Evolutionary conservation across 2,797 vertebrate genomes (phyloP).

Genomic region (Anguilla anguilla): DNA sequence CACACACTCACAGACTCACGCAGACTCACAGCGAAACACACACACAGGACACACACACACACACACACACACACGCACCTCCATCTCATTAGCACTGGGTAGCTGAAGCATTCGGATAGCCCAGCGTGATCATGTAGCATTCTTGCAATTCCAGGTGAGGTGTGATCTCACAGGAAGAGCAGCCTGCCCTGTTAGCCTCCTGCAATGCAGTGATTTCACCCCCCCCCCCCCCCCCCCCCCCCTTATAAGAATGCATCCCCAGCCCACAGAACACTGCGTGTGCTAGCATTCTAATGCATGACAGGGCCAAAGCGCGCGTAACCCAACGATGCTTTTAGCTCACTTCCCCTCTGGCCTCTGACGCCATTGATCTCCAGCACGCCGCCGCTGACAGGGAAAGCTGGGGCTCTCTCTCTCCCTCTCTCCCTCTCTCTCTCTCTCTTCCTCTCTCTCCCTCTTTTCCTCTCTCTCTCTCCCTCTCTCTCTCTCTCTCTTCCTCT

Average conservation of each 20-base stretch:
- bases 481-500: no score
- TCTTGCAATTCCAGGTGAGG: background rate
- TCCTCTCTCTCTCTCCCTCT: no score
- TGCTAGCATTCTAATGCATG: background rate
- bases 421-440: no score
- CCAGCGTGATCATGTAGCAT: background rate
- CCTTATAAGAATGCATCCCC: background rate
- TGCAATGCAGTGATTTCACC: background rate
- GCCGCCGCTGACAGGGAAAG: background rate
- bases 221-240: background rate
- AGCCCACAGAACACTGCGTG: background rate
- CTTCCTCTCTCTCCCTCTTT: no score
- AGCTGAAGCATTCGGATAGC: background rate
- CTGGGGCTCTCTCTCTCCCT: background rate
- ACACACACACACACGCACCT: background rate
- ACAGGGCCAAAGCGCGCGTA: background rate
- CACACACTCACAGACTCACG: background rate
- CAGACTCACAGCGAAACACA: background rate
- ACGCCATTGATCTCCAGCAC: background rate
- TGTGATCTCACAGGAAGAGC: background rate
- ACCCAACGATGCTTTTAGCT: background rate
- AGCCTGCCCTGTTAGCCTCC: background rate
- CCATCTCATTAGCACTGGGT: background rate
- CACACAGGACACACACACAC: background rate
- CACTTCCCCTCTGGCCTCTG: background rate